Percentiles rank a stretch among this genome's conserved stretches.
phyloP scores from a whole-genome alignment of 2,888 invertebrate genomes.

The Aphidius colemani region DNA sequence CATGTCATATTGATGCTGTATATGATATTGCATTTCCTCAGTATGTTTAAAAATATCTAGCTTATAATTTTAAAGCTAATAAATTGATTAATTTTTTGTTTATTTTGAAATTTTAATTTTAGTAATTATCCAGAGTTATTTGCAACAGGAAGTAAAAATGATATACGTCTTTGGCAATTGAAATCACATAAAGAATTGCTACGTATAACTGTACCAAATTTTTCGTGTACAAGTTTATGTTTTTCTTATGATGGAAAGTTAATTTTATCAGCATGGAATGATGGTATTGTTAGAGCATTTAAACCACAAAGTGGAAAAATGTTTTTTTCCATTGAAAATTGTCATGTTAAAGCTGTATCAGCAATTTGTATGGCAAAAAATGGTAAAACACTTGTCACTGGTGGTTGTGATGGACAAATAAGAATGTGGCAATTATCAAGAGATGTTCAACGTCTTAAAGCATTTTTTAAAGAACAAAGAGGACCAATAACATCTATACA shows the following conservation, averaged over 20 bases:
- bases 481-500: constrained; percentile 83
- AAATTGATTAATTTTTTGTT: neutral
- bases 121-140: constrained; percentile 84
- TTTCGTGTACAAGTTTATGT: constrained; percentile 77
- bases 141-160: constrained; percentile 83
- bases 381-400: constrained; percentile 77
- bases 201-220: constrained; percentile 85
- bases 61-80: neutral
- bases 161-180: constrained; percentile 85
- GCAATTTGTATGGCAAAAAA: constrained; percentile 77
- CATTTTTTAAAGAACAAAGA: constrained; percentile 88
- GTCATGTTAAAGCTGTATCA: constrained; percentile 88
- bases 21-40: constrained; percentile 83
- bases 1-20: constrained; percentile 81
- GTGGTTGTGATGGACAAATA: constrained; percentile 91
- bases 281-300: constrained; percentile 80
- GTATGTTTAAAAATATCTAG: constrained; percentile 61
- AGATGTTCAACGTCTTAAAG: constrained; percentile 69
- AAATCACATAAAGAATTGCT: constrained; percentile 78
- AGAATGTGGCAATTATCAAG: constrained; percentile 79
- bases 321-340: constrained; percentile 82
- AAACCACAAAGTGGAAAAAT: constrained; percentile 81
- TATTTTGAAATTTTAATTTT: constrained; percentile 30
- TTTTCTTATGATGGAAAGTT: constrained; percentile 81
- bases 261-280: constrained; percentile 82